Evolutionary conservation across 2,888 invertebrate genomes (phyloP).

Genomic region (Drosophila anceps): DNA sequence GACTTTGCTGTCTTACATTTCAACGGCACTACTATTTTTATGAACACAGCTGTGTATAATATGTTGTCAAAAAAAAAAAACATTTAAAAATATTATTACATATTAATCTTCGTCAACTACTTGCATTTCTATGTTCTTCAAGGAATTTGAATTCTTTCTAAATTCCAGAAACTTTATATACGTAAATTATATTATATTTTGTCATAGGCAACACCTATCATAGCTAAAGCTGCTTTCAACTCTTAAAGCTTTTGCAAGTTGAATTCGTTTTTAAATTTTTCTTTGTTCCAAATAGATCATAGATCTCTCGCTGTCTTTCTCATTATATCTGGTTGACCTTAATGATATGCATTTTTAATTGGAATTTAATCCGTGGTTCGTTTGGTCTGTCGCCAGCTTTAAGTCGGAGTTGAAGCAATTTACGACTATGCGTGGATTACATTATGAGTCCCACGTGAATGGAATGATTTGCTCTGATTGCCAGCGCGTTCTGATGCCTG

Average conservation of each 20-base stretch:
- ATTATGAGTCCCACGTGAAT: conserved; percentile 48
- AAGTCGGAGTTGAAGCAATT: conserved; percentile 23
- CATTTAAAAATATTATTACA: too few relatives aligned
- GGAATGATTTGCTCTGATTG: conserved; percentile 46
- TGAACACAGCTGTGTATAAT: too few relatives aligned
- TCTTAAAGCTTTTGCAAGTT: not conserved
- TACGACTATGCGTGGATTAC: conserved; percentile 21
- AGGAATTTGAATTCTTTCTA: too few relatives aligned
- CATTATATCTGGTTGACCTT: not conserved
- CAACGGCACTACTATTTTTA: too few relatives aligned
- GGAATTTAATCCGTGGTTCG: not conserved
- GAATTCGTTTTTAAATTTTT: not conserved
- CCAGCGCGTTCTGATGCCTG: conserved; percentile 22
- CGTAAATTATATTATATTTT: too few relatives aligned
- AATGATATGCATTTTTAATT: conserved; percentile 2
- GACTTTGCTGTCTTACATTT: too few relatives aligned
- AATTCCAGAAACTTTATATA: too few relatives aligned
- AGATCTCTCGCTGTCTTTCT: not conserved
- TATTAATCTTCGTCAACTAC: too few relatives aligned
- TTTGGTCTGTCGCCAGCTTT: conserved; percentile 3
- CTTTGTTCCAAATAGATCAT: not conserved
- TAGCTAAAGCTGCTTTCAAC: not conserved
- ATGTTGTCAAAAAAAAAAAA: too few relatives aligned
- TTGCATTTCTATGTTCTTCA: too few relatives aligned
- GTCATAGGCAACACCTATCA: too few relatives aligned